Base-by-base conservation (phyloP, 2,797 vertebrate genomes). In the Momotus momota region DNA sequence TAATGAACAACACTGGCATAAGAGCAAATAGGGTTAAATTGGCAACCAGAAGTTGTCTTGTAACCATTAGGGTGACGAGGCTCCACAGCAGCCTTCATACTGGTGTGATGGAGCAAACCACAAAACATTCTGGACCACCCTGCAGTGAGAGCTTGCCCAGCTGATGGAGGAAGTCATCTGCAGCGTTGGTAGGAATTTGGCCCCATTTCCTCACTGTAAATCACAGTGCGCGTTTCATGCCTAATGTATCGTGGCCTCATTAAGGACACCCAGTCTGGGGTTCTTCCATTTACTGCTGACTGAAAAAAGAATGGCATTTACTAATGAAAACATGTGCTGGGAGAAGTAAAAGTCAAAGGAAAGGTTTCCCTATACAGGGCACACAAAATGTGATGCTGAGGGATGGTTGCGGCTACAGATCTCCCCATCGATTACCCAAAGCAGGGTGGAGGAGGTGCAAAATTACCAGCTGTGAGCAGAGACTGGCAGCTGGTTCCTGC, bases 21-120 rank as follows among this genome's bases (percentile, higher is more conserved):
- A 66, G 60, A 84, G 45, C 65, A 95, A 95, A 97, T 81, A 73
- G 58, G 69, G 66, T 45, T 92, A 46, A 95, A 93, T 55, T 49
- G 46, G 66, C 82, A 93, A 43, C 31, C 48, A 90, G 91, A 57
- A 84, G 62, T 64, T 43, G 46, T 46, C 80, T 78, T 0, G 0
- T 33, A 83, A 62, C 58, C 69, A 74, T 86, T 43, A 83, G 57
- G 31, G 64, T 85, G 71, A 45, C 1, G 9, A 46, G 18, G 45
- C 33, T 86, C 52, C 62, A 43, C 51, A 67, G 11, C 84, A 77
- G 81, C 66, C 77, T 61, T 81, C 2, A 0, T 49, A 15, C 60
- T 43, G 70, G 40, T 80, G 66, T 73, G 74, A 86, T 0, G 2
- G 69, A 84, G 66, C 22, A 81, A 90, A 35, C 45, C 10, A 31